Evolutionary conservation across 2,113 vertebrate species (phyloP), one percentile per base, ranked within the genome.

Genomic region (Silurus meridionalis): DNA sequence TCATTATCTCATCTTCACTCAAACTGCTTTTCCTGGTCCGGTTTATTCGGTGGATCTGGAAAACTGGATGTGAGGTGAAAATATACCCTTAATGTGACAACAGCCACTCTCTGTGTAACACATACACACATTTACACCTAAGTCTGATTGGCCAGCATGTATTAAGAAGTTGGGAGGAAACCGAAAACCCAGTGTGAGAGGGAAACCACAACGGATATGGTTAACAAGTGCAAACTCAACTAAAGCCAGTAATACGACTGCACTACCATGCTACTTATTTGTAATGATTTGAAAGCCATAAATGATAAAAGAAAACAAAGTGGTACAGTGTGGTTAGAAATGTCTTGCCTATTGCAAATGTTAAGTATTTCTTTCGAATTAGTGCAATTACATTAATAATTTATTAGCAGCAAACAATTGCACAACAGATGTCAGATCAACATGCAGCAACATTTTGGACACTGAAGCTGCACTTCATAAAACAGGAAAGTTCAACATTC

Each of bases 401-500:
- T 6, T 11, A 21, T 10, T 48, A 72, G 48, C 19, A 1, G 4
- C 8, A 69, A 19, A 46, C 23, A 74, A 23, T 52, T 6, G 17
- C 8, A 23, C 25, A 53, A 25, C 46, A 23, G 10, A 53, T 50
- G 53, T 69, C 21, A 58, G n/a, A 28, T 28, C 8, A 58, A 58
- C 53, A 79, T 79, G 77, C 25, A 9, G 19, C 52, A 60, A n/a
- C 4, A 79, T 23, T 85, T 48, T 46, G 55, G 4, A 6, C 17
- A 61, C 11, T 75, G 10, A 23, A 17, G 28, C 28, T 60, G 9
- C 4, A 13, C 28, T 60, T 5, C 8, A 9, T 17, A 25, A 66
- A 11, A 48, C 57, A n/a, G 55, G 21, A 53, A 25, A 4, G 13
- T 19, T 67, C n/a, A 57, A 80, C 89, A 92, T 91, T 87, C 85